A percentile compares a stretch with the other conserved stretches of the same genome.
These are phyloP conservation scores for Sialis lutaria DNA, from an alignment of 2,888 invertebrate genomes.

Conservation along the genomic window DNA sequence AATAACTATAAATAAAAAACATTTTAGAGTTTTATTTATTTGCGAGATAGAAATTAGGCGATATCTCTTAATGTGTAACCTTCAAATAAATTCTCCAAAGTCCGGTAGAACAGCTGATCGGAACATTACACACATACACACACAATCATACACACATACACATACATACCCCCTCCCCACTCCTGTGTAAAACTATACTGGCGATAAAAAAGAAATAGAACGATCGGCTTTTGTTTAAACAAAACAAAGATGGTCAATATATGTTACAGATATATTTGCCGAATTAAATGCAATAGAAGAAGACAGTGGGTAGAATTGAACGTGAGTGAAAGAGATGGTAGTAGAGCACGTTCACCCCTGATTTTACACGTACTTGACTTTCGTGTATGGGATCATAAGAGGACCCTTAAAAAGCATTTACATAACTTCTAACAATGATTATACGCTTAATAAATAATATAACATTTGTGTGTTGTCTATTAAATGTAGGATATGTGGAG, in stretches of 20 bases:
- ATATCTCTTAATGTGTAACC: no score
- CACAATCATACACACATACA: no score
- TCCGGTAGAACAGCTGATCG: conserved; percentile 26
- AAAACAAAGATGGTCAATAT: no score
- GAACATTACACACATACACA: not conserved
- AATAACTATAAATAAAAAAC: no score
- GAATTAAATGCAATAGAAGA: no score
- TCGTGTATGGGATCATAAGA: conserved; percentile 9
- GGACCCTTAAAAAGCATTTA: conserved; percentile 15
- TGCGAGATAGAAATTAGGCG: no score
- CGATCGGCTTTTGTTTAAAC: no score
- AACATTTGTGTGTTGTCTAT: not conserved
- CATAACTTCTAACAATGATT: conserved; percentile 16
- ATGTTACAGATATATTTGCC: no score
- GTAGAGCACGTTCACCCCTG: conserved; percentile 24
- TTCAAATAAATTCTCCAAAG: conserved; percentile 16
- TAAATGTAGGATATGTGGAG: not conserved
- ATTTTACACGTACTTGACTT: conserved; percentile 44
- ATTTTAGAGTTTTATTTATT: no score
- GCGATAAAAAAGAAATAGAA: no score
- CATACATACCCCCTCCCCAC: no score
- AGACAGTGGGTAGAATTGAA: not conserved
- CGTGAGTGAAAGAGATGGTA: not conserved
- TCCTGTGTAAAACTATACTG: no score
- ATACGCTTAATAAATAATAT: not conserved